Evolutionary conservation across 1,140 invertebrate species (phyloP).

Genomic region (Lepeophtheirus salmonis): DNA sequence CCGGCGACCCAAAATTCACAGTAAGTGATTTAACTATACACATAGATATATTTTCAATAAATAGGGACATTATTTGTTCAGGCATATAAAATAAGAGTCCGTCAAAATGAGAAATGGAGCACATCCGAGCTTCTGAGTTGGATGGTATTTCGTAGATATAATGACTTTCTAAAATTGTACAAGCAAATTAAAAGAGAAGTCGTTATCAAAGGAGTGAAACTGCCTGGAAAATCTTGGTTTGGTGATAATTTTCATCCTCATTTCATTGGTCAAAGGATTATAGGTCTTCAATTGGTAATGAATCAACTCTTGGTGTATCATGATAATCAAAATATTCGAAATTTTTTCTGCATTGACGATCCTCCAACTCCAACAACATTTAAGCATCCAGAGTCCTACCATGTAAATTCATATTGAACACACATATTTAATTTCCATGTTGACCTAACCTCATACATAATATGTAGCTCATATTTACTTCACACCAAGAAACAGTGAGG

Average conservation of each 20-base stretch:
- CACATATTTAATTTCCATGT: background rate
- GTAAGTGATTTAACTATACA: background rate
- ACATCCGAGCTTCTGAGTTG: background rate
- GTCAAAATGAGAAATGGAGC: background rate
- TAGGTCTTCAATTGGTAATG: background rate
- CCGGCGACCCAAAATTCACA: background rate
- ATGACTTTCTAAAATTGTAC: background rate
- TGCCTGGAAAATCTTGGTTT: background rate
- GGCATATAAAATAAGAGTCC: background rate
- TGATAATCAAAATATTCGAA: background rate
- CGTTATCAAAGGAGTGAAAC: background rate
- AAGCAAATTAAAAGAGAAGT: background rate
- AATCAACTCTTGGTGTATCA: background rate
- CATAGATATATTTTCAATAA: too few species aligned
- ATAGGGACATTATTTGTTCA: too few species aligned
- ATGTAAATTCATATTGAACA: background rate
- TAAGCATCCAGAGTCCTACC: background rate
- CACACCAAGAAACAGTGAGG: slow-evolving; percentile 5
- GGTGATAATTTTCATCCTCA: background rate
- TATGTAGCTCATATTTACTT: background rate
- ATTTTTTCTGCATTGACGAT: background rate
- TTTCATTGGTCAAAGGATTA: background rate
- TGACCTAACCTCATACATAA: too few species aligned
- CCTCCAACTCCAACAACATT: background rate
- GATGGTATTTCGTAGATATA: background rate